Evolutionary conservation across 2,113 vertebrate genomes (phyloP), one percentile per base, ranked within the genome.

Genomic region (Hippocampus guttulatus): DNA sequence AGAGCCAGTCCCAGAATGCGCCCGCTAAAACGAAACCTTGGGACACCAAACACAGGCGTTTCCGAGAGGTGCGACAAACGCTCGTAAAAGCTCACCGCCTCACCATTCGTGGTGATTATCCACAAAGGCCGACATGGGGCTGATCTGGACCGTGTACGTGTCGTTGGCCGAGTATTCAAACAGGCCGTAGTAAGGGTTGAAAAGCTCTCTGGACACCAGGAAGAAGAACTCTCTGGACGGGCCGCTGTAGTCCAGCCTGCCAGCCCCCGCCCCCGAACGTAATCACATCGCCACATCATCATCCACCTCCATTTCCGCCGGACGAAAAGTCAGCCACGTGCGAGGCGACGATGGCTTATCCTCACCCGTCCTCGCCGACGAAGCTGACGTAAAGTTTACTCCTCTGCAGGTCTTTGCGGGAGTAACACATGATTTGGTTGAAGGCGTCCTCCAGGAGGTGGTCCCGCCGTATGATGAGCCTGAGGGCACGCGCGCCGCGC

Each of bases 41-140:
- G 81, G 33, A 1, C 71, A n/a, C 30, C 15, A 27, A 60, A 75
- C 20, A 54, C 33, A n/a, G 4, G 57, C 67, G 33, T 21, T 51
- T 51, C 47, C 15, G 16, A 6, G 0, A 27, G 40, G 4, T 0
- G 11, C 8, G 21, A 2, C 1, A 7, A 64, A 11, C 11, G 23
- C 21, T 23, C 43, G 5, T 12, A n/a, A 64, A 21, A 15, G 21
- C 3, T 43, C 45, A 25, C 23, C 23, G 20, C 41, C 93, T 94
- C 92, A 98, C 97, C 97, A 98, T 80, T 99, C 97, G 11, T 99
- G 97, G 84, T 99, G 97, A 94, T 98, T 99, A 90, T 99, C 97
- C 43, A 99, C 97, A 45, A 99, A 99, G 72, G 97, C 97, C 71
- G 97, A 99, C 97, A 99, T 99, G 75, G 97, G 97, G 92, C 97